Percentiles rank a stretch among this genome's conserved stretches.
Conservation (phyloP, 2,888 invertebrate species). For the Cetonia aurata region DNA sequence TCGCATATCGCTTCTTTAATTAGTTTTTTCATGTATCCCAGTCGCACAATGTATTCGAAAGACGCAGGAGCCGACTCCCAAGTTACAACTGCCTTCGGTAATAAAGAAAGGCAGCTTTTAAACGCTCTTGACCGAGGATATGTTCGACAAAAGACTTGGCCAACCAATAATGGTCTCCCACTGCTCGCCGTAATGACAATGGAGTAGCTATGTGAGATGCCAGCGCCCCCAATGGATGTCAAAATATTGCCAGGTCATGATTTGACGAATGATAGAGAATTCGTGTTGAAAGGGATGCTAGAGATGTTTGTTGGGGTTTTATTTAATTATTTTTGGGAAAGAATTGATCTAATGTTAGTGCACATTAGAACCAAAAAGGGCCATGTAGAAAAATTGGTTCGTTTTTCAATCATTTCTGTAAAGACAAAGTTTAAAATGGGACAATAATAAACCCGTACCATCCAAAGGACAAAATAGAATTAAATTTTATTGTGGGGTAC, state of each 20-base stretch:
- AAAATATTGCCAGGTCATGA: constrained; percentile 27
- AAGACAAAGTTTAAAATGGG: too few relatives aligned
- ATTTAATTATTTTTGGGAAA: too few relatives aligned
- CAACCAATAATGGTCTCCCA: constrained; percentile 54
- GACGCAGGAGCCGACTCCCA: not conserved
- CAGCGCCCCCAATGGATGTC: constrained; percentile 21
- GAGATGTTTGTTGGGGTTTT: too few relatives aligned
- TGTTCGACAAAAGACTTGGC: constrained; percentile 58
- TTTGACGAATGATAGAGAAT: not conserved
- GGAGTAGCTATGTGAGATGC: constrained; percentile 43
- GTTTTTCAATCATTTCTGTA: too few relatives aligned
- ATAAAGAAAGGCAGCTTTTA: not conserved
- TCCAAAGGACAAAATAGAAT: too few relatives aligned
- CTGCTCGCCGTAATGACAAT: constrained; percentile 54
- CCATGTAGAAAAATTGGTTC: too few relatives aligned
- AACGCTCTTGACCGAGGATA: constrained; percentile 49
- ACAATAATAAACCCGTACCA: too few relatives aligned
- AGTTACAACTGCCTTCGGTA: not conserved
- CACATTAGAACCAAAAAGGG: too few relatives aligned
- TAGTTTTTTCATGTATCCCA: not conserved
- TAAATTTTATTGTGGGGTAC: too few relatives aligned
- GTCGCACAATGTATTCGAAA: not conserved
- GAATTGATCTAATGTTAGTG: too few relatives aligned
- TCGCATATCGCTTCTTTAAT: too few relatives aligned
- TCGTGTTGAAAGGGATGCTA: too few relatives aligned